phyloP scores from a whole-genome alignment of 2,113 vertebrate genomes.

The Sialia sialis region DNA sequence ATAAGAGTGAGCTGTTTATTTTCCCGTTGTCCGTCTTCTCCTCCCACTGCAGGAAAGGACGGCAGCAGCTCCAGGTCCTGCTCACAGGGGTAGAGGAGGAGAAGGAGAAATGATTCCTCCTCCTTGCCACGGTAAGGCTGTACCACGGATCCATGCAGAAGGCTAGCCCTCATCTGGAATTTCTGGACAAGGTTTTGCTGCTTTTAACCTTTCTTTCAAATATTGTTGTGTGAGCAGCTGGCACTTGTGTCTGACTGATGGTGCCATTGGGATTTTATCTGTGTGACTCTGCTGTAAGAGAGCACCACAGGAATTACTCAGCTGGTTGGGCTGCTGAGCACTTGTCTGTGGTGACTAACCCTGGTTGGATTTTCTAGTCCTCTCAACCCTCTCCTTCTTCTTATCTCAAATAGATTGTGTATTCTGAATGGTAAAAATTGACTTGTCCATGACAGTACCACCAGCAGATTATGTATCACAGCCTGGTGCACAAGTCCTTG shows the following conservation, averaged over 20 bases:
- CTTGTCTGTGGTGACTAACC: neutral
- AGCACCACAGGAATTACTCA: neutral
- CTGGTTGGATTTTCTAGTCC: neutral
- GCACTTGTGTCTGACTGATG: neutral
- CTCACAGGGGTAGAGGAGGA: neutral
- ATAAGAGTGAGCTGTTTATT: neutral
- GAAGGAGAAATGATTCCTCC: neutral
- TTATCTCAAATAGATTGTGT: neutral
- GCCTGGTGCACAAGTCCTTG: neutral
- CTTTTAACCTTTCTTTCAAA: neutral
- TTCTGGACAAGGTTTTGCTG: neutral
- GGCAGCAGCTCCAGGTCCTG: neutral
- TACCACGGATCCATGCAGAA: neutral
- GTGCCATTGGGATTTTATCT: neutral
- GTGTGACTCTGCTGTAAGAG: neutral
- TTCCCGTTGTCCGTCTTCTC: neutral
- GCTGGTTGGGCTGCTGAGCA: neutral
- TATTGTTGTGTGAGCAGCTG: neutral
- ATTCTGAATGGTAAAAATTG: neutral
- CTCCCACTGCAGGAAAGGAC: neutral
- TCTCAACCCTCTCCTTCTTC: neutral
- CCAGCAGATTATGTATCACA: neutral
- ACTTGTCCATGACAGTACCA: neutral
- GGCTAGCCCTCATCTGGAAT: neutral
- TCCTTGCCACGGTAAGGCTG: neutral